Evolutionary conservation across 2,797 vertebrate species (phyloP), one percentile per base, ranked within the genome.

Genomic region (Corythornis leucogaster): DNA sequence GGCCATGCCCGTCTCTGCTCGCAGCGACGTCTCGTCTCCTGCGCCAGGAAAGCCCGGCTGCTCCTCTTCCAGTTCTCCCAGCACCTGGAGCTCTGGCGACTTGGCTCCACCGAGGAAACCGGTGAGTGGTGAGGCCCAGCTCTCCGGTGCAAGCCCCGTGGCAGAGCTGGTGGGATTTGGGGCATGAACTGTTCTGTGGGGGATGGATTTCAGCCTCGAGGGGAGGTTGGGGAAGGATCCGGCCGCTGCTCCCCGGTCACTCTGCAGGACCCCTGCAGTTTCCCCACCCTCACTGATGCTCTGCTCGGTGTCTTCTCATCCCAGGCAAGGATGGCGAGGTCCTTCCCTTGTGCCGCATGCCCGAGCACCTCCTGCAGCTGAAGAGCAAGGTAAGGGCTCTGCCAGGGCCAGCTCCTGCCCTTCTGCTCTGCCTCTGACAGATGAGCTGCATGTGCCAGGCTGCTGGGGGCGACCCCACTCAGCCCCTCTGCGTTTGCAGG

Each of bases 41-140:
- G 99, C 58, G 99, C 98, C 19, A 98, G 98, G 96, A 98, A 98
- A 91, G 97, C 96, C 12, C 98, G 98, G 31, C 97, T 99, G 76
- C 98, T 99, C 85, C 98, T 99, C 33, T 99, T 99, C 97, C 99
- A 99, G 97, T 99, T 99, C 86, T 97, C 98, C 25, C 97, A 97
- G 89, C 98, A 98, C 82, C 95, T 99, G 79, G 99, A 99, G 96
- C 97, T 99, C 58, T 99, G 99, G 99, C 98, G 97, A 50, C 98
- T 99, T 1, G 99, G 99, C 28, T 98, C 98, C 73, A 98, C 98
- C 2, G 96, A 98, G 1, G 97, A 97, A 63, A 97, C 97, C 0
- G 98, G 99, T 99, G 94, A 98, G 96, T 70, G 1, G n/a, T 15
- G 11, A 31, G 62, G 22, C 18, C 16, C 8, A 7, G 45, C 70